Evolutionary conservation across 2,888 invertebrate species (phyloP), one percentile per base, ranked within the genome.

Genomic region (Monopis laevigella): DNA sequence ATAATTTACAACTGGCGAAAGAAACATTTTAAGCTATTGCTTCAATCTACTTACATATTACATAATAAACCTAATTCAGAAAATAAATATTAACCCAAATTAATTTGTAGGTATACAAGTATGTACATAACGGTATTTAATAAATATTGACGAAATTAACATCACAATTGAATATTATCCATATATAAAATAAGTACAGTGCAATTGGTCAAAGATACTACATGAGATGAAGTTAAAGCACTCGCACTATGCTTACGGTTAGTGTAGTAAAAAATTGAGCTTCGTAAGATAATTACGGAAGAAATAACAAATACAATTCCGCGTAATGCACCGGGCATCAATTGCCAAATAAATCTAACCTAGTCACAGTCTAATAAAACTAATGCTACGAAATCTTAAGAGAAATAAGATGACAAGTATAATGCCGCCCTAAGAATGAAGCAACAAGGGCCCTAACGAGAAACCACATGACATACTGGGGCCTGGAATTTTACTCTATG

Each of bases 331-430:
- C 67, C 68, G 65, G 66, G 66, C 65, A 65, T 65, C 51, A 53
- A 40, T 45, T 28, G 36, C 30, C 41, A 32, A 35, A 43, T 45
- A 46, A 43, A 34, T 43, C 46, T 48, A 46, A 28, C 39, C 60
- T 65, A 65, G 68, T 67, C 65, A 71, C 67, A 69, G 62, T 64
- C 61, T 62, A 65, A 56, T 54, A 56, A 65, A 58, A 63, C 63
- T 32, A 32, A 32, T n/a, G 32, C 32, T 32, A 32, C 14, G 17
- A 16, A 4, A 17, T 32, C 17, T 10, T 4, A 32, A 32, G 16
- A 32, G 32, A 29, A 4, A 29, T 13, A 29, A n/a, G n/a, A n/a
- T n/a, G n/a, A n/a, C n/a, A n/a, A n/a, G n/a, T n/a, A n/a, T n/a
- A n/a, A n/a, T n/a, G n/a, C n/a, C n/a, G n/a, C n/a, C n/a, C n/a